Conservation (phyloP, 2,888 invertebrate genomes). For the Amaurobius ferox region DNA sequence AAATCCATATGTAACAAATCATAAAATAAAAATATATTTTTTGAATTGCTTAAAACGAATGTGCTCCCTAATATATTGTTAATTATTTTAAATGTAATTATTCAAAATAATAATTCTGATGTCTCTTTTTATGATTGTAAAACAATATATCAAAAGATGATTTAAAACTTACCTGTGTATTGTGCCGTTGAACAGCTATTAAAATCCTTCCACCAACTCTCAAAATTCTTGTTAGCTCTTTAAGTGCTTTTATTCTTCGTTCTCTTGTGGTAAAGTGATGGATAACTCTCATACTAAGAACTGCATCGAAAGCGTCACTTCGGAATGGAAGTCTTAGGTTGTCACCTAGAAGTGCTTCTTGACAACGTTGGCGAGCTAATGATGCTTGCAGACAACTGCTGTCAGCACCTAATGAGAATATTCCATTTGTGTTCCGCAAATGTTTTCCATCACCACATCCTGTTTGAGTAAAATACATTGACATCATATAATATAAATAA, state of each 20-base stretch:
- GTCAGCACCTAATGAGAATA: conserved; percentile 92
- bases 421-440: conserved; percentile 88
- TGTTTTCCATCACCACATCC: conserved; percentile 85
- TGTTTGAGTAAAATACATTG: no score
- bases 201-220: conserved; percentile 92
- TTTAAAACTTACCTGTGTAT: neutral
- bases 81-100: no score
- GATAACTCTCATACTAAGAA: conserved; percentile 95
- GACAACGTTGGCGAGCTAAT: conserved; percentile 1
- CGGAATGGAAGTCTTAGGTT: conserved; percentile 89
- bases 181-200: conserved; percentile 85
- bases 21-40: no score
- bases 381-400: conserved; percentile 77
- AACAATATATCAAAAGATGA: no score
- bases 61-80: no score
- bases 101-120: no score
- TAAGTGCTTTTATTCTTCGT: conserved; percentile 89
- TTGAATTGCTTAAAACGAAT: no score
- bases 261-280: conserved; percentile 98
- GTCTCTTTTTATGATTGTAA: no score
- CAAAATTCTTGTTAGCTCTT: conserved; percentile 90
- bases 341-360: conserved; percentile 71
- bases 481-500: no score
- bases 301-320: conserved; percentile 94
- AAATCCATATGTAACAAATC: no score